Evolutionary conservation across 2,888 invertebrate species (phyloP).

Genomic region (Lottia gigantea): DNA sequence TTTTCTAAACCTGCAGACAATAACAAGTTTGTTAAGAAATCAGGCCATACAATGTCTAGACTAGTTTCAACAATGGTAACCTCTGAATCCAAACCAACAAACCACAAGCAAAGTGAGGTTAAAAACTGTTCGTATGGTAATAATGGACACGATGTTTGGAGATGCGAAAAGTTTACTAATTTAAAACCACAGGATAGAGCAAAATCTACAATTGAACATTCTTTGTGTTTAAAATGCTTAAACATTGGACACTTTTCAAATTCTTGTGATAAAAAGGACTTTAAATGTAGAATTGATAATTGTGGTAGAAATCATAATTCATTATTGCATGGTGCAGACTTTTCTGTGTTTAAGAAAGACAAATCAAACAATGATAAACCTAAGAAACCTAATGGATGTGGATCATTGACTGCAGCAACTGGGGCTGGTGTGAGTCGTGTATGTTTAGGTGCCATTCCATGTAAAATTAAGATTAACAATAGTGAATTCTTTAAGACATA

Average conservation of each 20-base stretch:
- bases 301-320: neutral
- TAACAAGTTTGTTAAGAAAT: neutral
- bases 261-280: neutral
- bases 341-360: neutral
- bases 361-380: neutral
- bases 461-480: neutral
- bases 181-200: neutral
- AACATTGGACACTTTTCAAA: neutral
- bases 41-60: neutral
- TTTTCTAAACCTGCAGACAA: neutral
- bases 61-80: neutral
- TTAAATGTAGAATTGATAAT: neutral
- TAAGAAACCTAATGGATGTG: neutral
- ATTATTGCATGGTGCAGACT: neutral
- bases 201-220: neutral
- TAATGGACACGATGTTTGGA: neutral
- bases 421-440: neutral
- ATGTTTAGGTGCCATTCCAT: constrained; percentile 2
- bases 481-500: neutral
- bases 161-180: neutral
- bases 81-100: neutral
- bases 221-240: neutral
- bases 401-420: constrained; percentile 5
- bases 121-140: neutral
- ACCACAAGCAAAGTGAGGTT: no score